These are phyloP conservation scores for Hylomyscus alleni DNA, from an alignment of 2,797 vertebrate genomes.

Conservation along the genomic window DNA sequence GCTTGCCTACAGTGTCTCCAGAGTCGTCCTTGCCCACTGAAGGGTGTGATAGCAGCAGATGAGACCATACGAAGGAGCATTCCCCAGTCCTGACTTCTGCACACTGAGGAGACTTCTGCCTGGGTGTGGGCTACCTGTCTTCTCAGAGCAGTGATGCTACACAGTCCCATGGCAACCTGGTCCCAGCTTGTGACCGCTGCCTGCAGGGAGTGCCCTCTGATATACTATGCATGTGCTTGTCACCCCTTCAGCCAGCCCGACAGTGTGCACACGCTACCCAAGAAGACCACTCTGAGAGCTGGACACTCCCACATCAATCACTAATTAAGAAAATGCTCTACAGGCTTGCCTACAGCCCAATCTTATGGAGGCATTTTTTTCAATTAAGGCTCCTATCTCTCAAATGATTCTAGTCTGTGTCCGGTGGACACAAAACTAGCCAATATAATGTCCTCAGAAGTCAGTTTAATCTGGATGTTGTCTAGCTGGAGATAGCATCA, in stretches of 20 bases:
- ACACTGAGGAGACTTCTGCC: not conserved
- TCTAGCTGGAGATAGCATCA: not conserved
- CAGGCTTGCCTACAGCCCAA: not conserved
- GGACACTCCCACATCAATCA: no score
- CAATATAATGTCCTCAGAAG: not conserved
- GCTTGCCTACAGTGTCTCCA: accelerated
- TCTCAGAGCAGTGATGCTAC: not conserved
- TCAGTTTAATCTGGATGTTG: not conserved
- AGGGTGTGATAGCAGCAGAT: not conserved
- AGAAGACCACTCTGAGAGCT: not conserved
- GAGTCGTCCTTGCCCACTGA: not conserved
- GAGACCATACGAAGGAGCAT: not conserved
- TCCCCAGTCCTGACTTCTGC: not conserved
- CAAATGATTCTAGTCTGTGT: not conserved
- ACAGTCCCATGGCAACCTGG: not conserved
- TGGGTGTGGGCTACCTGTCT: not conserved
- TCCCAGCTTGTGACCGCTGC: not conserved
- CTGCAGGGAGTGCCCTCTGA: not conserved
- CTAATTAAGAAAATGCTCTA: not conserved
- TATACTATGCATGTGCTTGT: not conserved
- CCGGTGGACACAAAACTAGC: not conserved
- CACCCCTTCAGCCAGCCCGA: not conserved
- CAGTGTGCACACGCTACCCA: no score
- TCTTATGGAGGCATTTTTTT: not conserved
- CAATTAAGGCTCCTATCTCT: not conserved